phyloP scores from a whole-genome alignment of 2,797 vertebrate genomes.

The Champsocephalus esox region DNA sequence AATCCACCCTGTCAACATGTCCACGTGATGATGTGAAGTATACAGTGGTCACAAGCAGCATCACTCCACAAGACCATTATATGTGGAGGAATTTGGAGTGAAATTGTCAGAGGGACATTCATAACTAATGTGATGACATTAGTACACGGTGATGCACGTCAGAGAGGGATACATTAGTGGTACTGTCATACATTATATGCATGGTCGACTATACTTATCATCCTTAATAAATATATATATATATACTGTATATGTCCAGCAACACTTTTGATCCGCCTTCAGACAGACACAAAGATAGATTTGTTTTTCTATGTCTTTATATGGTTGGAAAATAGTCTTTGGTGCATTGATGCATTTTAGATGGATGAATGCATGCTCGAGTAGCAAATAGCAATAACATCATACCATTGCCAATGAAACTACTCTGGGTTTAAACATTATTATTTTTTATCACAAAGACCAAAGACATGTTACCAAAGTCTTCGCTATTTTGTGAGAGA shows the following conservation, averaged over 20 bases:
- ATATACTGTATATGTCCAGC: not conserved
- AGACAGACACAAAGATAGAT: not conserved
- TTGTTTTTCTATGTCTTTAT: not conserved
- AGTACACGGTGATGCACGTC: not conserved
- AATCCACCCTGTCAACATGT: constrained; percentile 1
- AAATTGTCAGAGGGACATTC: constrained; percentile 4
- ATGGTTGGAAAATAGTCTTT: not conserved
- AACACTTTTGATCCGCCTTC: not conserved
- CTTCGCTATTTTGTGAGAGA: not conserved
- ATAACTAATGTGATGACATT: constrained; percentile 14
- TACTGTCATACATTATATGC: not conserved
- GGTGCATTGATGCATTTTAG: not conserved
- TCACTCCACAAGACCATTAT: not conserved
- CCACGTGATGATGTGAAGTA: not conserved
- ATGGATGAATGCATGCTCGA: too few species aligned
- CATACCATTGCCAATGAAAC: too few species aligned
- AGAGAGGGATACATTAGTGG: not conserved
- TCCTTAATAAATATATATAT: not conserved
- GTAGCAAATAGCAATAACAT: too few species aligned
- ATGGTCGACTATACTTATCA: not conserved
- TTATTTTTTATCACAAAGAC: not conserved
- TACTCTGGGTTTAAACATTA: too few species aligned
- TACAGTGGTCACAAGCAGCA: not conserved
- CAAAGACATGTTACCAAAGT: not conserved
- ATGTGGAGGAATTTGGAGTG: not conserved